phyloP scores from a whole-genome alignment of 53 echinoderm and acorn worm genomes.

The Stichopus horrens region DNA sequence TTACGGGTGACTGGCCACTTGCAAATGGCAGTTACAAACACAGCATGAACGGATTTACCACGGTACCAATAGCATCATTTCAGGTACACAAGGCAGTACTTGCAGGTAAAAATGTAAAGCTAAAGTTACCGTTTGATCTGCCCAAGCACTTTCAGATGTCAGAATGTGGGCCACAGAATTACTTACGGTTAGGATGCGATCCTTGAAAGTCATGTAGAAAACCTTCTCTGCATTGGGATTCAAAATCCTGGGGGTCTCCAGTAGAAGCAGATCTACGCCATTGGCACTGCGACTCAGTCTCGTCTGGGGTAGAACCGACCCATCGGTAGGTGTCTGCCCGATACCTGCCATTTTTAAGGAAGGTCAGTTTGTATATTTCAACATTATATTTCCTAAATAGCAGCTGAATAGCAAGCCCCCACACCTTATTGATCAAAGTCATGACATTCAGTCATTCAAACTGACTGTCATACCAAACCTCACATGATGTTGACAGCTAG shows the following conservation, averaged over 20 bases:
- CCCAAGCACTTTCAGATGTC: no score
- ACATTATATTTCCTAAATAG: neutral
- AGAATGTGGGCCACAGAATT: no score
- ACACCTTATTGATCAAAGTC: neutral
- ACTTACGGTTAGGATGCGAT: neutral
- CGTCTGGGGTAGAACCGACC: neutral
- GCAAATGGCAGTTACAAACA: no score
- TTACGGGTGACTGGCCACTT: no score
- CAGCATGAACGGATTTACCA: no score
- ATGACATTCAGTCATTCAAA: neutral
- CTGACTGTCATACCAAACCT: neutral
- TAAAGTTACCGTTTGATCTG: no score
- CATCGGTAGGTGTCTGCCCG: slow-evolving; percentile 13
- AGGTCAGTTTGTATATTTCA: neutral
- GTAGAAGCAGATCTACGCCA: neutral
- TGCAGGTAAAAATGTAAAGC: no score
- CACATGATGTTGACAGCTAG: no score
- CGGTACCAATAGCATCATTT: no score
- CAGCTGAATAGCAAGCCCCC: neutral
- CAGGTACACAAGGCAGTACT: no score
- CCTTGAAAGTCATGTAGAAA: slow-evolving; percentile 40
- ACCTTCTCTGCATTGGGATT: neutral
- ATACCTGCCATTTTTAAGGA: neutral
- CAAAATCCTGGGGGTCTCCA: neutral
- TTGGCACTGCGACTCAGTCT: slow-evolving; percentile 16